Base-by-base conservation (phyloP, 2,888 invertebrate species). In the Melanchra persicariae region DNA sequence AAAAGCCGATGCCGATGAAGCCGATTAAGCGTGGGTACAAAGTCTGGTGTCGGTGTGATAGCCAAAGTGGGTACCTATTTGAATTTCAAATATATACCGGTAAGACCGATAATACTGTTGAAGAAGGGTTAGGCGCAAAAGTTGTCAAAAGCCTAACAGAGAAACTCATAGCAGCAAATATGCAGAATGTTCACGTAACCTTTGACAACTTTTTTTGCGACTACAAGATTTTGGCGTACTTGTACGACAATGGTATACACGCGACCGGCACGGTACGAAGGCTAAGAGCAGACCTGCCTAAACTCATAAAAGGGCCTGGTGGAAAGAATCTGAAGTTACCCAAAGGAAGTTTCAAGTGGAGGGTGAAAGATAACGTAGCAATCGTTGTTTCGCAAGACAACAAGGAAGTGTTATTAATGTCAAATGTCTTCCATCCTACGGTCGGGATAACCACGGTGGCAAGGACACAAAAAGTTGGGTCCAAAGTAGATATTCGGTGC, bases 1-100 rank as follows among this genome's bases (percentile, higher is more conserved):
- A n/a, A n/a, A 84, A 86, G 67, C 85, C 85, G 62, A 84, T 86
- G 85, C 84, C 84, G 1, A 57, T 74, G 24, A 87, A 88, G 52
- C 86, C 85, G 2, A 83, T 86, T 30, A 87, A 86, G 76, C 52
- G 86, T 34, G 87, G 85, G 5, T 86, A 72, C 74, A 86, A 88
- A 57, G 68, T 81, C 24, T 88, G 87, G 87, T 78, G 76, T 24
- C 72, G 84, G 30, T 80, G 77, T 61, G 86, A 86, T 74, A 58
- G 74, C 22, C 26, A 63, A n/a, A 82, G 77, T 47, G 85, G 84
- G 30, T 87, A 82, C 64, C 52, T 87, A 58, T 86, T 77, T 57
- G 58, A 82, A 40, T 87, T 83, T 65, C 52, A 87, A 37, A 40
- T 59, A 19, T 59, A 59, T 43, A 58, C 58, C 40, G 58, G 58